These are phyloP conservation scores for Luscinia luscinia DNA, from an alignment of 2,797 vertebrate genomes.

Conservation along the genomic window DNA sequence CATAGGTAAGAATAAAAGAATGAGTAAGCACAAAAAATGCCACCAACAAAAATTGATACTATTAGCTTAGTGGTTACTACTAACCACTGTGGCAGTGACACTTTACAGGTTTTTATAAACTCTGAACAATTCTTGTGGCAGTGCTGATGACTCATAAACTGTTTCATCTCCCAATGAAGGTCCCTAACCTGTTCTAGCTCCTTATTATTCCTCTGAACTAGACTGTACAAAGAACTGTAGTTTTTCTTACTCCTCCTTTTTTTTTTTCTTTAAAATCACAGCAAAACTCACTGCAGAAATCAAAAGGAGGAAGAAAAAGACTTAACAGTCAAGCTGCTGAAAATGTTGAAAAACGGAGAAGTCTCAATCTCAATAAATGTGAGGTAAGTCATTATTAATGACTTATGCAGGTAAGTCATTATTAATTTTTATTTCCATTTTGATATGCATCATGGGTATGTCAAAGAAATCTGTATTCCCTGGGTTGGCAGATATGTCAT, in stretches of 20 bases:
- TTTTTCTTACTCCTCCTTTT: not conserved
- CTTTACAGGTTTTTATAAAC: not conserved
- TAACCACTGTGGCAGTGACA: not conserved
- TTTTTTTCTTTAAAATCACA: slow-evolving; percentile 20
- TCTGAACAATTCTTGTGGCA: not conserved
- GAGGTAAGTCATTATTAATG: slow-evolving; percentile 69
- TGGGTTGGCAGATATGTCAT: not conserved
- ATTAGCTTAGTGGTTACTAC: not conserved
- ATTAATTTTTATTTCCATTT: not conserved
- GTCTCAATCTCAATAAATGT: slow-evolving; percentile 81
- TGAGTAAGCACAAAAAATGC: not conserved
- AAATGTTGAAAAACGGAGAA: slow-evolving; percentile 85
- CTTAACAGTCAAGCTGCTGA: slow-evolving; percentile 88
- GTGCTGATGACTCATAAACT: not conserved
- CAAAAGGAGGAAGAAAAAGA: slow-evolving; percentile 87
- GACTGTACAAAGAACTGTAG: not conserved
- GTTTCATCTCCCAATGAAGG: not conserved
- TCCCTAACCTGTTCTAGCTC: not conserved
- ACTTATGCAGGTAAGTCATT: slow-evolving; percentile 68
- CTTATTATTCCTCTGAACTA: not conserved
- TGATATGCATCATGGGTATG: not conserved
- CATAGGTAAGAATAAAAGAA: not conserved
- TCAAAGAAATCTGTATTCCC: not conserved
- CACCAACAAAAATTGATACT: not conserved
- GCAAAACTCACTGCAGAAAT: slow-evolving; percentile 83